These are phyloP conservation scores for Colletes collaris DNA, from an alignment of 2,888 invertebrate genomes.

Conservation along the genomic window DNA sequence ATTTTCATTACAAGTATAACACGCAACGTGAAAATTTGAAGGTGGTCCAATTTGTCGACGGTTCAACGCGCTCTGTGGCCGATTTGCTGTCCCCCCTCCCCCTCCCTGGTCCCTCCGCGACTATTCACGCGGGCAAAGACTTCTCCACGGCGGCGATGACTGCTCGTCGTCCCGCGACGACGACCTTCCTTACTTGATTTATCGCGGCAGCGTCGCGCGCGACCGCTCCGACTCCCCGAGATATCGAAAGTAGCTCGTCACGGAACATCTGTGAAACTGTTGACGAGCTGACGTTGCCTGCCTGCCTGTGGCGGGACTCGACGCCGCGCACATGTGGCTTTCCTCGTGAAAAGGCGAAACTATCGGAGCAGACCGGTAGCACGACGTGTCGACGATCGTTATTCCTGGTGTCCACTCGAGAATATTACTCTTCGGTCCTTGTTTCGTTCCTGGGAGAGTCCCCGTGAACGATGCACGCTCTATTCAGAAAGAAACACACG, in stretches of 20 bases:
- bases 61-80: conserved; percentile 57
- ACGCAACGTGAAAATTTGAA: conserved; percentile 50
- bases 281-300: conserved; percentile 37
- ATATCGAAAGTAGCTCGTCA: conserved; percentile 55
- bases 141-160: conserved; percentile 62
- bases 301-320: conserved; percentile 12
- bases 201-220: conserved; percentile 64
- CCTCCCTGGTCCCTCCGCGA: conserved; percentile 6
- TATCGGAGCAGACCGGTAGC: conserved; percentile 16
- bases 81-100: conserved; percentile 12
- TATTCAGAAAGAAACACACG: too few species aligned
- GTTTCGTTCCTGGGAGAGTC: too few species aligned
- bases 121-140: conserved; percentile 31
- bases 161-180: conserved; percentile 64
- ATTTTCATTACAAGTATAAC: background rate
- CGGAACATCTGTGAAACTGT: conserved; percentile 56
- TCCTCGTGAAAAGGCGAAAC: conserved; percentile 19
- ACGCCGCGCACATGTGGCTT: conserved; percentile 37
- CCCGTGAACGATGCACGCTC: too few species aligned
- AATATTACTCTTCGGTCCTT: too few species aligned
- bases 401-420: too few species aligned
- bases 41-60: conserved; percentile 64
- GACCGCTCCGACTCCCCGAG: conserved; percentile 20
- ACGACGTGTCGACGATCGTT: conserved; percentile 21
- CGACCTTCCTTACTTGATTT: conserved; percentile 73